These are phyloP conservation scores for Bombus huntii DNA, from an alignment of 1,140 invertebrate species.

Conservation along the genomic window DNA sequence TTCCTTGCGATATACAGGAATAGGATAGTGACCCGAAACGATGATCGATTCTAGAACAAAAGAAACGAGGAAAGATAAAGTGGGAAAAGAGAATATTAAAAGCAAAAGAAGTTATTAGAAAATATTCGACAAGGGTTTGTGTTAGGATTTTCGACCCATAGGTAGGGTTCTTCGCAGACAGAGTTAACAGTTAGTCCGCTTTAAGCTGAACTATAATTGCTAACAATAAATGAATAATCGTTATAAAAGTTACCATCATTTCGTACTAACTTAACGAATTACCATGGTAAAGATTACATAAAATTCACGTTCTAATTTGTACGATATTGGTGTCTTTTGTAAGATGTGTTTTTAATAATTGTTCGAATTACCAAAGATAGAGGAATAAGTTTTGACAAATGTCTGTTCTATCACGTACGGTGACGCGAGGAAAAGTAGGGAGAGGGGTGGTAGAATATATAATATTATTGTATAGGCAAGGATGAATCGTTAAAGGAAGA, in stretches of 20 bases:
- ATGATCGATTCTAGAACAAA: background rate
- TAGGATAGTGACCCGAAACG: background rate
- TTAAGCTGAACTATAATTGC: background rate
- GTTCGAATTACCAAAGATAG: constrained; percentile 24
- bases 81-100: background rate
- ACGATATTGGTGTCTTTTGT: background rate
- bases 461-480: background rate
- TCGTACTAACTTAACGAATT: background rate
- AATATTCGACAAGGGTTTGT: too few species aligned
- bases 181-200: background rate
- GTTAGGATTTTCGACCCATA: background rate
- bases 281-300: background rate
- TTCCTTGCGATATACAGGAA: background rate
- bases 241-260: background rate
- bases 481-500: background rate
- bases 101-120: background rate
- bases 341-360: background rate
- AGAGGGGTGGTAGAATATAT: background rate
- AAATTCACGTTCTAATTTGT: background rate
- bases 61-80: background rate
- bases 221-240: background rate
- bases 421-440: background rate
- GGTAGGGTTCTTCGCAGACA: background rate
- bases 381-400: constrained; percentile 7
- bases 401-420: background rate